Conservation (phyloP, 2,797 vertebrate species). For the Austrolebias charrua region DNA sequence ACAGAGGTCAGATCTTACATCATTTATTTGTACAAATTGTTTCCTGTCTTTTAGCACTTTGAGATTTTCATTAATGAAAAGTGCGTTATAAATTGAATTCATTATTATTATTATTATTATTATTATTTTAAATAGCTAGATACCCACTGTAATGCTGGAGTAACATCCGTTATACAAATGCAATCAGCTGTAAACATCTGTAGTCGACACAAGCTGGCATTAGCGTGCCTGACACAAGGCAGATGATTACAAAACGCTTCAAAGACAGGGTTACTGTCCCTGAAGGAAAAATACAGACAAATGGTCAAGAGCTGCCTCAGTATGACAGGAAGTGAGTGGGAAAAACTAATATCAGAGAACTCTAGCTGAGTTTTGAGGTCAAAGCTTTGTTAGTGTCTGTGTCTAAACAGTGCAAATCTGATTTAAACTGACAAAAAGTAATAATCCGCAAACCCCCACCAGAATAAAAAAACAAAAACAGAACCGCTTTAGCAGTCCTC, state of each 20-base stretch:
- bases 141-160: too few species aligned
- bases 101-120: too few species aligned
- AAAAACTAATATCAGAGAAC: not conserved
- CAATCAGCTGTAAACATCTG: conserved; percentile 16
- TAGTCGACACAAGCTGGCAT: too few species aligned
- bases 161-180: conserved; percentile 16
- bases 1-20: too few species aligned
- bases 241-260: conserved; percentile 33
- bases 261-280: conserved; percentile 61
- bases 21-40: too few species aligned
- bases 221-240: conserved; percentile 5
- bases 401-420: conserved; percentile 32
- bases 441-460: too few species aligned
- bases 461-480: conserved; percentile 23
- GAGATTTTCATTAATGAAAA: too few species aligned
- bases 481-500: conserved; percentile 50
- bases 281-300: conserved; percentile 33
- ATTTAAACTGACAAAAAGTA: not conserved
- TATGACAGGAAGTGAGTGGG: conserved; percentile 28
- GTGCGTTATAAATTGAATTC: too few species aligned
- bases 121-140: too few species aligned
- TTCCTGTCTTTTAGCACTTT: too few species aligned
- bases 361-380: conserved; percentile 50
- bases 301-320: conserved; percentile 31
- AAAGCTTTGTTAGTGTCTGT: conserved; percentile 51